Base-by-base conservation (phyloP, 2,888 invertebrate genomes). In the Drosophila testacea region DNA sequence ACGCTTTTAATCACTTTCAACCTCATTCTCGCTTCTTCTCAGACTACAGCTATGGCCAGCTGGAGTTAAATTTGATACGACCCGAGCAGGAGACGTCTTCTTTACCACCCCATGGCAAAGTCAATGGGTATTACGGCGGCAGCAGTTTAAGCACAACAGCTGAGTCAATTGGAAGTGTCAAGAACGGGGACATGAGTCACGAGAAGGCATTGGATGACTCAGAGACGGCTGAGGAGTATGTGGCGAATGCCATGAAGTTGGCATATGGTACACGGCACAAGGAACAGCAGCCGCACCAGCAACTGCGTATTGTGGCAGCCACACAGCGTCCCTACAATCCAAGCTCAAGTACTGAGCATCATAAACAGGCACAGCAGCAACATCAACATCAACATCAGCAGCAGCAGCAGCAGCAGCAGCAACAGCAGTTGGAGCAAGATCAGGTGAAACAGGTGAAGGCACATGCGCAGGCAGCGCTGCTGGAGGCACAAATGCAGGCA, bases 161-260 rank as follows among this genome's bases (percentile, higher is more conserved):
- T 0, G 66, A 75, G 1, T 68, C 82, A 7, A 55, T 39, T n/a
- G 64, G 47, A 5, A 10, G 59, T 4, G 57, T 57, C 4, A 64
- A 13, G n/a, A 27, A 48, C 10, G 59, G 16, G 56, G 68, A 65
- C 22, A 10, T 56, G 50, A 42, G 38, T 5, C 57, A 70, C n/a
- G 69, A 79, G 47, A 66, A 82, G 60, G 42, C 81, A 1, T 54
- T 91, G 36, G 91, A 91, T 52, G 91, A 92, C 30, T 81, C 91
- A 1, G 87, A 90, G 68, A 90, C 92, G 9, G 93, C 92, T 2
- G 92, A 91, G 28, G 92, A 92, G 63, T 92, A 92, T 70, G 92
- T 92, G 62, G 89, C 88, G 13, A 92, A 92, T 64, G 92, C 92
- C 50, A 89, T 92, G 78, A 87, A 92, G 70, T 65, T 91, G 80